Conservation (phyloP, 2,113 vertebrate genomes). For the Plectropomus leopardus region DNA sequence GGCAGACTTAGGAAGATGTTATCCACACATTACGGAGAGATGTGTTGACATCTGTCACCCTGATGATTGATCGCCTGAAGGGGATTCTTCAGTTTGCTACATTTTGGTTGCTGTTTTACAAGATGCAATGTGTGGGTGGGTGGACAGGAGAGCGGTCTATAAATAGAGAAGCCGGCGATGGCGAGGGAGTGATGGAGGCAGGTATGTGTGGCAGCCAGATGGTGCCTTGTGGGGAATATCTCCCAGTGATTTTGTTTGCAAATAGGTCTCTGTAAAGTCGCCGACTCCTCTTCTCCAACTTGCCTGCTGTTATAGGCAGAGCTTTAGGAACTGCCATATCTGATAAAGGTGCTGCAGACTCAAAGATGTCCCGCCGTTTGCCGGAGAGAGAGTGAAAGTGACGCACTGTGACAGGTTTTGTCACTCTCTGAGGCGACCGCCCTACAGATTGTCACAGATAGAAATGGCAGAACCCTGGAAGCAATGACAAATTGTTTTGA, state of each 20-base stretch:
- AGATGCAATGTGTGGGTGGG: constrained; percentile 66
- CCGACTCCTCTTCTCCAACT: constrained; percentile 68
- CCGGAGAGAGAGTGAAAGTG: constrained; percentile 70
- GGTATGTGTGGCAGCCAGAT: constrained; percentile 82
- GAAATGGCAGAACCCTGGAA: constrained; percentile 74
- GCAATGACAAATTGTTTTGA: constrained; percentile 79
- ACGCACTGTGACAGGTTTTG: constrained; percentile 80
- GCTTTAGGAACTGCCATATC: constrained; percentile 81
- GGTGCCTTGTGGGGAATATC: constrained; percentile 81
- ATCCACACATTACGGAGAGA: constrained; percentile 58
- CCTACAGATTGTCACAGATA: constrained; percentile 82
- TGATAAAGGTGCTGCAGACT: constrained; percentile 80
- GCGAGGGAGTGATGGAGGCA: constrained; percentile 72
- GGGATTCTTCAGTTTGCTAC: constrained; percentile 63
- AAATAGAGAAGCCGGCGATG: constrained; percentile 73
- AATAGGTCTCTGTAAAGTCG: constrained; percentile 80
- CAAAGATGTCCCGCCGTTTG: constrained; percentile 74
- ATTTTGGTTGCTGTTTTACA: constrained; percentile 72
- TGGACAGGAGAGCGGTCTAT: constrained; percentile 63
- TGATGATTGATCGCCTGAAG: constrained; percentile 67
- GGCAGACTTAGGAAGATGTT: constrained; percentile 55
- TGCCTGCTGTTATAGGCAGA: constrained; percentile 68
- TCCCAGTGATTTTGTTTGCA: constrained; percentile 85
- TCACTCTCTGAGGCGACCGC: constrained; percentile 78
- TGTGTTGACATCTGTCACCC: constrained; percentile 67